These are phyloP conservation scores for Peromyscus maniculatus DNA, from an alignment of 2,113 vertebrate genomes.

Conservation along the genomic window DNA sequence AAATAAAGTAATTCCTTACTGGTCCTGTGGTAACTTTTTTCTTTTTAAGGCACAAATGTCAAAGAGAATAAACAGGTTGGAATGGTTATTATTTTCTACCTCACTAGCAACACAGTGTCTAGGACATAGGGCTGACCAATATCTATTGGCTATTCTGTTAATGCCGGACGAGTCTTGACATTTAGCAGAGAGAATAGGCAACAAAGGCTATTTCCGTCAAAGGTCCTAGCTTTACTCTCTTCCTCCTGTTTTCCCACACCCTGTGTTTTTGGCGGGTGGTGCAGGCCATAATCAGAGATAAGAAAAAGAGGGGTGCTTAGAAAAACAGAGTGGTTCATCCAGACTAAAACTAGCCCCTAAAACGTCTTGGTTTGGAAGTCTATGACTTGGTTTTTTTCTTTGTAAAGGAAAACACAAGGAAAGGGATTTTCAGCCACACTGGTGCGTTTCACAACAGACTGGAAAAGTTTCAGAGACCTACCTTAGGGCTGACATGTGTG, in stretches of 20 bases:
- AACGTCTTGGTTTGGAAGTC: not conserved
- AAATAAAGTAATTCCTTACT: not conserved
- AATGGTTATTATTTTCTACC: not conserved
- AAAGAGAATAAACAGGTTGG: not conserved
- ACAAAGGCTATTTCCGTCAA: not conserved
- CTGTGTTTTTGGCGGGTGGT: conserved; percentile 59
- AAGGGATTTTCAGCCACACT: rapidly evolving
- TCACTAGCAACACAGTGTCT: not conserved
- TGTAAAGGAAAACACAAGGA: not conserved
- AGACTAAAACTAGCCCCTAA: not conserved
- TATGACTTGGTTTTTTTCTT: conserved; percentile 23
- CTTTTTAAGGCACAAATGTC: not conserved
- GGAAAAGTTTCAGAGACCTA: not conserved
- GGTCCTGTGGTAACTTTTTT: not conserved
- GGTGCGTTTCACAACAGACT: rapidly evolving
- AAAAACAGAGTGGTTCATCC: conserved; percentile 11
- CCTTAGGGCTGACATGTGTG: not conserved
- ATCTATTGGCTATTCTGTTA: not conserved
- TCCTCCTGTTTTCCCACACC: conserved; percentile 43
- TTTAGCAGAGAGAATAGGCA: not conserved
- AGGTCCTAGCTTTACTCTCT: not conserved
- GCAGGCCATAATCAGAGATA: conserved; percentile 58
- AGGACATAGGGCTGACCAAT: not conserved
- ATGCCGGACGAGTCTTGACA: not conserved
- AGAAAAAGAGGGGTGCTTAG: conserved; percentile 34